phyloP scores from a whole-genome alignment of 2,888 invertebrate species.

The Chrysina gloriosa region DNA sequence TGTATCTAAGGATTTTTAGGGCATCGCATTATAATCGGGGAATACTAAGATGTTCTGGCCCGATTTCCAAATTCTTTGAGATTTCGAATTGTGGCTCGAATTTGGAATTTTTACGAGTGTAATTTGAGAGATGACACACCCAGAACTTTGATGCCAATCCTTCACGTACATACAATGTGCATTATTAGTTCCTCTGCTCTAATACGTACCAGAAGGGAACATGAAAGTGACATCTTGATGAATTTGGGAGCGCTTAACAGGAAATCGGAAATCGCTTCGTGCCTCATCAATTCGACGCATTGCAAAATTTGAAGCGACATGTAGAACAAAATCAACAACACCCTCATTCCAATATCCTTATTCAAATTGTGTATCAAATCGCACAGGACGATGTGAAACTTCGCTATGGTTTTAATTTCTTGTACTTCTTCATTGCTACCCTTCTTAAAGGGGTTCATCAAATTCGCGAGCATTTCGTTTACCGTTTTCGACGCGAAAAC shows the following conservation, averaged over 20 bases:
- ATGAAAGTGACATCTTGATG: not conserved
- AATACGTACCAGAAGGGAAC: not conserved
- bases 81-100: no score
- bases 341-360: slow-evolving; percentile 20
- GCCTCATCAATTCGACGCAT: slow-evolving; percentile 1
- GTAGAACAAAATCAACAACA: slow-evolving; percentile 12
- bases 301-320: slow-evolving; percentile 9
- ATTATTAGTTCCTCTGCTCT: no score
- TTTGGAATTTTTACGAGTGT: no score
- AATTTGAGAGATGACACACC: no score
- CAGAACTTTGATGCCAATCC: no score
- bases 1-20: no score
- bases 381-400: slow-evolving; percentile 17
- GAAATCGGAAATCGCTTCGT: no score
- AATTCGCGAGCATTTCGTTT: not conserved
- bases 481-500: not conserved
- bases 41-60: no score
- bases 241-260: not conserved
- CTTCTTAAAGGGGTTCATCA: not conserved
- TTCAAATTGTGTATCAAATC: slow-evolving; percentile 25
- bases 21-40: no score
- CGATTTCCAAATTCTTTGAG: no score
- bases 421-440: not conserved
- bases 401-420: slow-evolving; percentile 2
- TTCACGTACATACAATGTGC: no score